Evolutionary conservation across 2,113 vertebrate species (phyloP).

Genomic region (Bubo scandiacus): DNA sequence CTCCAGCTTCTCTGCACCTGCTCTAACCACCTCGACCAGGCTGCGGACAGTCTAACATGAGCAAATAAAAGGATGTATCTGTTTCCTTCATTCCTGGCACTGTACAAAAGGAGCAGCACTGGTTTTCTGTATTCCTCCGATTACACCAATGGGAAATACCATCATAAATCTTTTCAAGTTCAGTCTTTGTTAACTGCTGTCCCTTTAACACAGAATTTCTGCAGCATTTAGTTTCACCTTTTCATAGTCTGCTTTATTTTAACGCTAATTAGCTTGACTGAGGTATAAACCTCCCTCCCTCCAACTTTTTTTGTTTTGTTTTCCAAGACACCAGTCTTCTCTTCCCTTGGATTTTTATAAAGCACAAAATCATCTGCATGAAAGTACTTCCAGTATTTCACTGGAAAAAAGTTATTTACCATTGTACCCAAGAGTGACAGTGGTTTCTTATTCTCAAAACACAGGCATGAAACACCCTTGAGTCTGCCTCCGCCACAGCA

Average conservation of each 20-base stretch:
- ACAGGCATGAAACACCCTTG: not conserved
- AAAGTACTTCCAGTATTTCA: not conserved
- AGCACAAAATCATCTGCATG: not conserved
- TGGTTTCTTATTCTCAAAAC: slow-evolving; percentile 20
- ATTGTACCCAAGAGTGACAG: not conserved
- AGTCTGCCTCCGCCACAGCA: not conserved
- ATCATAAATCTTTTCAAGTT: not conserved
- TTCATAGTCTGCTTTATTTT: not conserved
- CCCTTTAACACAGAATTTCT: not conserved
- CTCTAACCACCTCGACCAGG: not conserved
- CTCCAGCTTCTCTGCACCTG: not conserved
- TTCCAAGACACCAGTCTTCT: not conserved
- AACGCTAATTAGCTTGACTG: not conserved
- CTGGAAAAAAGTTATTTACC: not conserved
- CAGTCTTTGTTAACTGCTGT: not conserved
- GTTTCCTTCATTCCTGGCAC: not conserved
- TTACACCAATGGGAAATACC: not conserved
- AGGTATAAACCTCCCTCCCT: not conserved
- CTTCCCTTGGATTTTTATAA: not conserved
- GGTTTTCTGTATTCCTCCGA: not conserved
- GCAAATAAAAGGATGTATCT: not conserved
- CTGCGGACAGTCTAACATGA: accelerated
- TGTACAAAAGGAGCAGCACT: not conserved
- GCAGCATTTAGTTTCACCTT: not conserved
- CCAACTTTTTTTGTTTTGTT: not conserved